Evolutionary conservation across 2,797 vertebrate species (phyloP).

Genomic region (Sternarchorhynchus goeldii): DNA sequence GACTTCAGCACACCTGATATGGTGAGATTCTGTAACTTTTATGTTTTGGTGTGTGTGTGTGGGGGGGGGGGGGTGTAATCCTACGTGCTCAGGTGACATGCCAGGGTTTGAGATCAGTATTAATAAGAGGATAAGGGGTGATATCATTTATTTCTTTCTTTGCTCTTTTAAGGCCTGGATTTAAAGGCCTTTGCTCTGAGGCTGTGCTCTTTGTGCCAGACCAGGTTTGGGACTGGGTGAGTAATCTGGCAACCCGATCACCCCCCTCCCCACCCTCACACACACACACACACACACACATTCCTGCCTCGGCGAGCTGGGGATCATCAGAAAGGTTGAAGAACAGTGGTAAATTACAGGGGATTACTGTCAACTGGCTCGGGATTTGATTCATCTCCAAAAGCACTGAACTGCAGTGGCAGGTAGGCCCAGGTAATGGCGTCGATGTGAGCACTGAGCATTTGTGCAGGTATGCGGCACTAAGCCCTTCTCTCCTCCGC

Average conservation of each 20-base stretch:
- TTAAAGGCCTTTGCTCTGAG: conserved; percentile 35
- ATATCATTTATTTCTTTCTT: conserved; percentile 30
- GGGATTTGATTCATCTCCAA: conserved; percentile 56
- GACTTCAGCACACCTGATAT: too few relatives aligned
- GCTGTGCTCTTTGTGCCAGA: conserved; percentile 31
- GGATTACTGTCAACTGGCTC: conserved; percentile 61
- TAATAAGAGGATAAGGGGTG: conserved; percentile 18
- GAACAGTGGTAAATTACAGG: conserved; percentile 61
- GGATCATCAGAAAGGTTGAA: conserved; percentile 50
- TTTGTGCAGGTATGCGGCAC: conserved; percentile 67
- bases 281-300: conserved; percentile 23
- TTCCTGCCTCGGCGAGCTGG: conserved; percentile 46
- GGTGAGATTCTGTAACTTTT: too few relatives aligned
- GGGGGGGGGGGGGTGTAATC: background rate
- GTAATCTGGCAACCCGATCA: conserved; percentile 59
- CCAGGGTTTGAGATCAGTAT: conserved; percentile 3
- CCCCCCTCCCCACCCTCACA: background rate
- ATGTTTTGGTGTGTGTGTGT: too few relatives aligned
- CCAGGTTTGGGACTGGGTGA: conserved; percentile 46
- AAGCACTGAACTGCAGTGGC: conserved; percentile 72
- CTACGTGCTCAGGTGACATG: background rate
- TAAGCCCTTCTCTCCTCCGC: conserved; percentile 55
- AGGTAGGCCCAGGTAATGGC: conserved; percentile 79
- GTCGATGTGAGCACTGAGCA: conserved; percentile 73
- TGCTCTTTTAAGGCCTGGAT: conserved; percentile 42